Conservation (phyloP, 1,140 invertebrate species). For the Armadillidium nasatum region DNA sequence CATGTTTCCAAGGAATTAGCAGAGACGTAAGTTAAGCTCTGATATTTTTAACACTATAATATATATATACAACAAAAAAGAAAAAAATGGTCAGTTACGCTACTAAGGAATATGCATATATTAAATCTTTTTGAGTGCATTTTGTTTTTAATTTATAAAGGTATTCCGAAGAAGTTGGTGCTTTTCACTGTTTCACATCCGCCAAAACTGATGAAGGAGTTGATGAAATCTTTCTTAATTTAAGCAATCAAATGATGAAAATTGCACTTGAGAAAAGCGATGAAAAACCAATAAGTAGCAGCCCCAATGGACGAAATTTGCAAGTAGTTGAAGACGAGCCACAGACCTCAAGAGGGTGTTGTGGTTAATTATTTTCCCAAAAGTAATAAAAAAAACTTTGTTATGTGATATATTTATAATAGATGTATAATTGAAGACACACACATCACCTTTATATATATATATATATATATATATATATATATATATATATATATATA, state of each 20-base stretch:
- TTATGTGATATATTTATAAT: too few species aligned
- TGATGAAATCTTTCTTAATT: slow-evolving; percentile 83
- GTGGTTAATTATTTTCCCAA: neutral
- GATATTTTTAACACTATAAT: too few species aligned
- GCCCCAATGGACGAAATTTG: slow-evolving; percentile 4
- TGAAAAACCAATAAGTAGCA: slow-evolving; percentile 9
- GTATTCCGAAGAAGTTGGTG: slow-evolving; percentile 84
- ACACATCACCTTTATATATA: too few species aligned
- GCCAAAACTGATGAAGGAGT: slow-evolving; percentile 92
- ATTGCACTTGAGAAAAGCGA: neutral
- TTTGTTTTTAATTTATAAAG: slow-evolving; percentile 52
- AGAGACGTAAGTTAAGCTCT: slow-evolving; percentile 67
- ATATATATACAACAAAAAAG: too few species aligned
- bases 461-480: too few species aligned
- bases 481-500: too few species aligned
- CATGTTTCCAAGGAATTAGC: slow-evolving; percentile 78
- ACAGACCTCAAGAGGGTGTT: slow-evolving; percentile 9
- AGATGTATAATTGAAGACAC: too few species aligned
- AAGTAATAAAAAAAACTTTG: too few species aligned
- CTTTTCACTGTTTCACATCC: slow-evolving; percentile 89
- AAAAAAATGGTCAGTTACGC: too few species aligned
- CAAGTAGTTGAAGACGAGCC: slow-evolving; percentile 13
- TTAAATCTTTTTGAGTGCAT: too few species aligned
- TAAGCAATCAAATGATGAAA: slow-evolving; percentile 65
- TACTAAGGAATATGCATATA: too few species aligned